phyloP scores from a whole-genome alignment of 2,113 vertebrate genomes.

The Pungitius pungitius region DNA sequence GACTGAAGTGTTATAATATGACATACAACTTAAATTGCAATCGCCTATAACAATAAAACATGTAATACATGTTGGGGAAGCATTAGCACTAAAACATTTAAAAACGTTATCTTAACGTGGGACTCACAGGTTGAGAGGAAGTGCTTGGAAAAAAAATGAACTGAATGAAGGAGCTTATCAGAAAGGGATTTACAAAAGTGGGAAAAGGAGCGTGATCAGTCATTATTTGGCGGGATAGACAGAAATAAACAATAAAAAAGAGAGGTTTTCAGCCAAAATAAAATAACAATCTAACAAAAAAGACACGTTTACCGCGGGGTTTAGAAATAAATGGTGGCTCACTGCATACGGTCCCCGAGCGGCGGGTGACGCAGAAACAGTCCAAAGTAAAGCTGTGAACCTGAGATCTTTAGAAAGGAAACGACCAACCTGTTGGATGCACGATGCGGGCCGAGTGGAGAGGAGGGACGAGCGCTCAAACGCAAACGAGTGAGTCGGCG shows the following conservation, averaged over 20 bases:
- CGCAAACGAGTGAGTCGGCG: neutral
- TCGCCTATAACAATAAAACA: neutral
- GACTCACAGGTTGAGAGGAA: too few species aligned
- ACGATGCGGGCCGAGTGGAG: slow-evolving; percentile 18
- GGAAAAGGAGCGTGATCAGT: neutral
- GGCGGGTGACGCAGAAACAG: neutral
- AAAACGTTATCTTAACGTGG: neutral
- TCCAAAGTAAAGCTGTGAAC: neutral
- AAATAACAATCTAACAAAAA: slow-evolving; percentile 7
- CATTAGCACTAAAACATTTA: too few species aligned
- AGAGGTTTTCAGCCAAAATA: neutral
- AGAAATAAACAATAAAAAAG: neutral
- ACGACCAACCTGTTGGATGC: slow-evolving; percentile 64
- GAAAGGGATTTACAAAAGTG: neutral
- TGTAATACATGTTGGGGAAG: neutral
- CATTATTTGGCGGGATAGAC: neutral
- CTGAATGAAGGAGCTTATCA: neutral
- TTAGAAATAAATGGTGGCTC: neutral
- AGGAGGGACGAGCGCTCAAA: neutral
- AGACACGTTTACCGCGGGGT: neutral
- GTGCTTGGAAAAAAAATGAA: neutral
- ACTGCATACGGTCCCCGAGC: neutral
- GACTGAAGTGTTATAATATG: slow-evolving; percentile 15
- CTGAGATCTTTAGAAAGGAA: slow-evolving; percentile 22
- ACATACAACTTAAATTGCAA: neutral